phyloP scores from a whole-genome alignment of 2,113 vertebrate genomes.

The Edolisoma coerulescens region DNA sequence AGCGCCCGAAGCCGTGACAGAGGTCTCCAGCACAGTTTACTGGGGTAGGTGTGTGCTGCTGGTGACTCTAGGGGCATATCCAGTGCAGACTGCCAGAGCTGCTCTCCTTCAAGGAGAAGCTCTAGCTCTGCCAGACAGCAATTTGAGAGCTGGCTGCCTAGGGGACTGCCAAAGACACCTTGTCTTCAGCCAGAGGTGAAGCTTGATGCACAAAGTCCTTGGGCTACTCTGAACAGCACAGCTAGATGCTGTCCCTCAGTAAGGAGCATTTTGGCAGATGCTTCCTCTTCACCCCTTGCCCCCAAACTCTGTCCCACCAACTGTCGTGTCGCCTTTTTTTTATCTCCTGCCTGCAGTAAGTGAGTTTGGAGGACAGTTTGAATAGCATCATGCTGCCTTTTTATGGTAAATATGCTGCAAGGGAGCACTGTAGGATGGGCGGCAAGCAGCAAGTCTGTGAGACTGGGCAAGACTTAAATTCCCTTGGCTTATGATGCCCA shows the following conservation, averaged over 20 bases:
- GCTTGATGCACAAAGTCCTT: slow-evolving; percentile 21
- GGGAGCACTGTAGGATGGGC: background rate
- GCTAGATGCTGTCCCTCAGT: background rate
- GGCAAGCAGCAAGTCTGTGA: background rate
- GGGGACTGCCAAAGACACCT: slow-evolving; percentile 19
- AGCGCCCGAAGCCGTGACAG: background rate
- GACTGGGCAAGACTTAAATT: background rate
- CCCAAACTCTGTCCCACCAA: background rate
- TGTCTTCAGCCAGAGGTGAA: slow-evolving; percentile 50
- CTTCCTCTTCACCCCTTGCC: background rate
- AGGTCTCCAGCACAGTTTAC: background rate
- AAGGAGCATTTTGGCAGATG: background rate
- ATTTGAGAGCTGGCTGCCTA: background rate
- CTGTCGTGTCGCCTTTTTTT: background rate
- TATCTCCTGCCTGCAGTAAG: background rate
- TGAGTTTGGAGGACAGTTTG: background rate
- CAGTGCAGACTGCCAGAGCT: background rate
- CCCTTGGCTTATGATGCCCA: background rate
- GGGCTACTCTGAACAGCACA: background rate
- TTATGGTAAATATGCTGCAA: slow-evolving; percentile 20
- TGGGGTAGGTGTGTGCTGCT: background rate
- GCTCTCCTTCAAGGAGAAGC: background rate
- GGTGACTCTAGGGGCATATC: background rate
- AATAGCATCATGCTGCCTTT: background rate
- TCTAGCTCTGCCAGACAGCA: slow-evolving; percentile 8